Conservation (phyloP, 2,113 vertebrate genomes). For the Megaptera novaeangliae region DNA sequence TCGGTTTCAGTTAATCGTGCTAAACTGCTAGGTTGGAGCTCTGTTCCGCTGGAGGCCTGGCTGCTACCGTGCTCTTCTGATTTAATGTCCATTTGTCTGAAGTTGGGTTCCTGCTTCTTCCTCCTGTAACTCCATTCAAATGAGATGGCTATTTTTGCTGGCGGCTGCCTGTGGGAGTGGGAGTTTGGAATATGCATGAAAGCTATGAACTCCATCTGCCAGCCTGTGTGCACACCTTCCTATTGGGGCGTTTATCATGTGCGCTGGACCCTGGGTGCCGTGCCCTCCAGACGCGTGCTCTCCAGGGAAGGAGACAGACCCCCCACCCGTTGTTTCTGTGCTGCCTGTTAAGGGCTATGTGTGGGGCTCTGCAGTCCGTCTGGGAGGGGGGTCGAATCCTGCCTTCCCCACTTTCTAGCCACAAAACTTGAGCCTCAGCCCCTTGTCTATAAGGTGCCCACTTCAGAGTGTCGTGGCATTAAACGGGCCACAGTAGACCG, state of each 20-base stretch:
- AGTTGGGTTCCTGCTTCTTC: not conserved
- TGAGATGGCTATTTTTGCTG: not conserved
- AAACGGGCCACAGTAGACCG: accelerated
- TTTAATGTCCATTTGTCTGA: slow-evolving; percentile 11
- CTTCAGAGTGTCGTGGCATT: not conserved
- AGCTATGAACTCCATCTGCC: not conserved
- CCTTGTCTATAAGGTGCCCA: not conserved
- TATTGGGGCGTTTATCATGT: accelerated
- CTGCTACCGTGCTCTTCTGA: not conserved
- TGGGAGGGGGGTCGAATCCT: accelerated
- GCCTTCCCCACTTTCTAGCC: not conserved
- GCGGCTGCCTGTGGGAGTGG: not conserved
- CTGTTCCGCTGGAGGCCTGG: accelerated
- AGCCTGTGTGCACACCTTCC: not conserved
- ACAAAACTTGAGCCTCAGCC: not conserved
- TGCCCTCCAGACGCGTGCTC: accelerated
- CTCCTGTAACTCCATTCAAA: not conserved
- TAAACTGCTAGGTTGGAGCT: not conserved
- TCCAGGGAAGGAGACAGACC: not conserved
- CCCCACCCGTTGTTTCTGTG: accelerated
- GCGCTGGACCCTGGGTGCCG: accelerated
- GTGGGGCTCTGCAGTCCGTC: accelerated
- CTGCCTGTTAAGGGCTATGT: accelerated
- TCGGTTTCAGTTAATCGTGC: not conserved
- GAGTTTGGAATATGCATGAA: accelerated